Evolutionary conservation across 2,113 vertebrate genomes (phyloP).

Genomic region (Ptilorrhoa leucosticta): DNA sequence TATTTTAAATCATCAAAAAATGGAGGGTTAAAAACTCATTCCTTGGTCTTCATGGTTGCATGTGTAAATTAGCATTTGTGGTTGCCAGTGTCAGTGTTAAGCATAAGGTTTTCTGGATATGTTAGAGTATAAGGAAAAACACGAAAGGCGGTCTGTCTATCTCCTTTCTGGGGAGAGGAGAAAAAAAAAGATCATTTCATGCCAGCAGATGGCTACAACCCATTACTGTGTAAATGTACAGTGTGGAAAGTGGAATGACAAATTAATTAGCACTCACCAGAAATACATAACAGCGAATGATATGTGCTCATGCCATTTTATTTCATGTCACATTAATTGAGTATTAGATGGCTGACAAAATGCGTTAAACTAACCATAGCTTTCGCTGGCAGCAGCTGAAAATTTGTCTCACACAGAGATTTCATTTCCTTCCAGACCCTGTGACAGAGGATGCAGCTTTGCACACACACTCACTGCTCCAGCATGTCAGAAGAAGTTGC

Average conservation of each 20-base stretch:
- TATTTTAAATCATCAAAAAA: background rate
- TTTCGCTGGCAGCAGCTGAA: background rate
- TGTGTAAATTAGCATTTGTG: conserved; percentile 18
- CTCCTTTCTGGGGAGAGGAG: background rate
- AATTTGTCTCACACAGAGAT: conserved; percentile 13
- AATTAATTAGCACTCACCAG: conserved; percentile 67
- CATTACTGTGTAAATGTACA: conserved; percentile 54
- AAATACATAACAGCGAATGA: conserved; percentile 45
- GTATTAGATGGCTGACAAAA: conserved; percentile 48
- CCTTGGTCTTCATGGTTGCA: background rate
- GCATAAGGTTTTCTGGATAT: conserved; percentile 34
- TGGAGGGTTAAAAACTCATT: background rate
- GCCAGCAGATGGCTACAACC: conserved; percentile 68
- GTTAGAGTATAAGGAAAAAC: background rate
- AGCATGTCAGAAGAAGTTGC: background rate
- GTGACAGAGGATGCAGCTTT: background rate
- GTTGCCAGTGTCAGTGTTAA: background rate
- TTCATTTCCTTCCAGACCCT: background rate
- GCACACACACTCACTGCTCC: background rate
- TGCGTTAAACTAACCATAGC: conserved; percentile 21
- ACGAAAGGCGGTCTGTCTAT: background rate
- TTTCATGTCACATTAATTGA: conserved; percentile 60
- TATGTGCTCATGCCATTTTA: conserved; percentile 47
- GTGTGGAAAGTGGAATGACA: conserved; percentile 40
- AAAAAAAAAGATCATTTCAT: conserved; percentile 2